phyloP scores from a whole-genome alignment of 2,888 invertebrate species.

The Macrophya alboannulata region DNA sequence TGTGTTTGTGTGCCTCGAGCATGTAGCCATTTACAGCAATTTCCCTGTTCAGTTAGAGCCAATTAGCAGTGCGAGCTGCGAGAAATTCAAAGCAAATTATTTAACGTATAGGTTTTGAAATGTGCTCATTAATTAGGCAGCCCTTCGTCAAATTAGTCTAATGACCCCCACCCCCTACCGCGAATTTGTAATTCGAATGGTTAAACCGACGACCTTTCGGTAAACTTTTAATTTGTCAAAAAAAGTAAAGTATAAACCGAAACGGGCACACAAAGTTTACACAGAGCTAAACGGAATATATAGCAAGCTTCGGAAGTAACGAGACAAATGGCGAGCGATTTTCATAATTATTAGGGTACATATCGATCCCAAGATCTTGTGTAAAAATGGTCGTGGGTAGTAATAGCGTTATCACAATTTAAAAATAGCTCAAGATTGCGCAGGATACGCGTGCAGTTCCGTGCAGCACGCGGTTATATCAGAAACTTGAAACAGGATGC shows the following conservation, averaged over 20 bases:
- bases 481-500: conserved; percentile 32
- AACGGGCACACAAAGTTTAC: background rate
- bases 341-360: background rate
- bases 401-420: conserved; percentile 15
- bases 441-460: conserved; percentile 4
- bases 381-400: background rate
- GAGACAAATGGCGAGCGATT: background rate
- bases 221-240: conserved; percentile 26
- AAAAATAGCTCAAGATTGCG: conserved; percentile 21
- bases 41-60: conserved; percentile 7
- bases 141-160: conserved; percentile 32
- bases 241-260: background rate
- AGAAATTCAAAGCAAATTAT: conserved; percentile 16
- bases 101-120: background rate
- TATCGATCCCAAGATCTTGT: conserved; percentile 10
- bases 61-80: conserved; percentile 20
- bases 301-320: background rate
- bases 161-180: background rate
- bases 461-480: conserved; percentile 35
- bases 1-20: background rate
- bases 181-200: background rate
- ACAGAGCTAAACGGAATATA: background rate
- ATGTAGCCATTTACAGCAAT: background rate
- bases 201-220: background rate
- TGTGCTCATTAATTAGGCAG: conserved; percentile 12